Evolutionary conservation across 2,797 vertebrate species (phyloP).

Genomic region (Leptatherina wallacei): DNA sequence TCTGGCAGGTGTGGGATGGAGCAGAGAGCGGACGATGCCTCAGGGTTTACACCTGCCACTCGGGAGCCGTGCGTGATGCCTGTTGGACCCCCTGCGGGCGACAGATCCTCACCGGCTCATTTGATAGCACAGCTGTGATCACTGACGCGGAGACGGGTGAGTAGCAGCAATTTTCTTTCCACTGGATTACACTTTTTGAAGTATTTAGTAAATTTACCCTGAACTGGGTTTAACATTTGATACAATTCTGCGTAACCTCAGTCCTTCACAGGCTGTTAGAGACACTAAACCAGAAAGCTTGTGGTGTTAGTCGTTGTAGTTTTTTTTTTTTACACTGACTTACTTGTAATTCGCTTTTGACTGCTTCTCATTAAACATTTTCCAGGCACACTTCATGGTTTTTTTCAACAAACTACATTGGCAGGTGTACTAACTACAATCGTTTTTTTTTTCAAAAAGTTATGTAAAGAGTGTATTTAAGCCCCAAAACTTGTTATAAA

Average conservation of each 20-base stretch:
- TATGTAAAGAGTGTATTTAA: slow-evolving; percentile 24
- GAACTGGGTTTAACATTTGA: background rate
- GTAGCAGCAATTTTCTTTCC: slow-evolving; percentile 23
- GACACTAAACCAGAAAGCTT: background rate
- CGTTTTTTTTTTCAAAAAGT: slow-evolving; percentile 32
- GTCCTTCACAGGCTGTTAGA: background rate
- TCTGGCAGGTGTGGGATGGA: slow-evolving; percentile 91
- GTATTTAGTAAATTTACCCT: background rate
- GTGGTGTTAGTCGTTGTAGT: background rate
- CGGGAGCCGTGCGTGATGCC: slow-evolving; percentile 89
- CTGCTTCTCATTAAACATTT: slow-evolving; percentile 21
- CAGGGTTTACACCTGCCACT: slow-evolving; percentile 86
- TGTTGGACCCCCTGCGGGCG: slow-evolving; percentile 90
- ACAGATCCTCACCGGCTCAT: slow-evolving; percentile 91
- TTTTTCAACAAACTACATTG: slow-evolving; percentile 22
- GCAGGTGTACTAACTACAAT: slow-evolving; percentile 8
- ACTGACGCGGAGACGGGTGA: slow-evolving; percentile 94
- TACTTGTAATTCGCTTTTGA: slow-evolving; percentile 1
- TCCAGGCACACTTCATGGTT: slow-evolving; percentile 1
- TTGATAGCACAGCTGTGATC: slow-evolving; percentile 87
- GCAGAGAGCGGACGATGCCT: slow-evolving; percentile 89
- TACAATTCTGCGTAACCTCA: background rate
- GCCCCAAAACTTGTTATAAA: slow-evolving; percentile 38
- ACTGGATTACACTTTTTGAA: slow-evolving; percentile 14
- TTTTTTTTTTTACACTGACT: slow-evolving; percentile 13